These are phyloP conservation scores for Halcyon chelicuti DNA, from an alignment of 2,797 vertebrate genomes.

Conservation along the genomic window DNA sequence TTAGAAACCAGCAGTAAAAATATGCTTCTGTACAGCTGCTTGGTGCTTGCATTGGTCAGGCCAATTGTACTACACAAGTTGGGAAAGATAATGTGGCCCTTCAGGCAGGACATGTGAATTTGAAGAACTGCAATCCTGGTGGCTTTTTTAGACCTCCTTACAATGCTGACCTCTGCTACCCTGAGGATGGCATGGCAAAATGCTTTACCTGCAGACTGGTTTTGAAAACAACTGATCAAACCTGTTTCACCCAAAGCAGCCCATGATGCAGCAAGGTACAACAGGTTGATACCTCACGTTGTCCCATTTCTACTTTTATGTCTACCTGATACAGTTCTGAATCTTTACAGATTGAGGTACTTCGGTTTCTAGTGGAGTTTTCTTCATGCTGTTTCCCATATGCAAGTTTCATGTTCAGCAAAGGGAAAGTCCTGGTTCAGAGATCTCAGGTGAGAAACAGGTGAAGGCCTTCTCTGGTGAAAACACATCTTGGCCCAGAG, in stretches of 20 bases:
- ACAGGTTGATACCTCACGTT: not conserved
- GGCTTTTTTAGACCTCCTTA: not conserved
- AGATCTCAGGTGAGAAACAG: not conserved
- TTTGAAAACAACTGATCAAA: not conserved
- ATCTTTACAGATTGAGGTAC: not conserved
- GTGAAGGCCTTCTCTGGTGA: not conserved
- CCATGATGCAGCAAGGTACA: not conserved
- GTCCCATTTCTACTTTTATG: not conserved
- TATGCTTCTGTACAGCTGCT: not conserved
- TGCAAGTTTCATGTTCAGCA: not conserved
- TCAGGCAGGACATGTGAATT: not conserved
- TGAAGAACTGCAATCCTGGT: not conserved
- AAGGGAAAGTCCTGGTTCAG: not conserved
- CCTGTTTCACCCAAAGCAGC: not conserved
- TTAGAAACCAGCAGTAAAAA: not conserved
- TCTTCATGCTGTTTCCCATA: not conserved
- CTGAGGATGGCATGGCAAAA: not conserved
- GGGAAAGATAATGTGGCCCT: not conserved
- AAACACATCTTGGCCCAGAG: not conserved
- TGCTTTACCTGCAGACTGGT: not conserved
- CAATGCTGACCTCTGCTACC: not conserved
- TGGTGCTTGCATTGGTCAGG: not conserved
- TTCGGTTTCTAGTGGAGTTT: not conserved
- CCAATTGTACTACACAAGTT: accelerated
- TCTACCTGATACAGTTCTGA: not conserved